phyloP scores from a whole-genome alignment of 2,888 invertebrate species.

The Pristionchus maxplancki region DNA sequence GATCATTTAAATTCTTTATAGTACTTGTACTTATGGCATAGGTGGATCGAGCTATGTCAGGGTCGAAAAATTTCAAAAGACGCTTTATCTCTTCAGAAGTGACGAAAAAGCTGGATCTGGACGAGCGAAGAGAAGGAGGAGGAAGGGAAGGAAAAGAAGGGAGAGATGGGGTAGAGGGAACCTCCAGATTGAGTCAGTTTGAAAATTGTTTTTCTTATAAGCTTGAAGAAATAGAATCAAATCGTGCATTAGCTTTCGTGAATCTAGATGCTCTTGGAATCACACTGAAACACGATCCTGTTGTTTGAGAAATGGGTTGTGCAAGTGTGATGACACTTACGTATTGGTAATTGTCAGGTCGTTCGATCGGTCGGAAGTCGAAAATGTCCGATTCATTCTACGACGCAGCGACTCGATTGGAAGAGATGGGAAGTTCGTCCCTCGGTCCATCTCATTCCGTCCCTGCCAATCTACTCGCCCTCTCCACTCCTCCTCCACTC shows the following conservation, averaged over 20 bases:
- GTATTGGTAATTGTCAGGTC: slow-evolving; percentile 18
- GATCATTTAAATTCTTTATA: background rate
- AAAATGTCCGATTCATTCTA: slow-evolving; percentile 64
- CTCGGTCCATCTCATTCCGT: slow-evolving; percentile 34
- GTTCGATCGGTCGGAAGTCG: slow-evolving; percentile 66
- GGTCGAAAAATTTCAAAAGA: background rate
- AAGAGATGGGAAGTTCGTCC: slow-evolving; percentile 22
- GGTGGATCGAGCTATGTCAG: background rate
- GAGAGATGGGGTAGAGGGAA: background rate
- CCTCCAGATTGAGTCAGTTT: slow-evolving; percentile 10
- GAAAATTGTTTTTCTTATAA: background rate
- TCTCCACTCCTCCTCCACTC: background rate
- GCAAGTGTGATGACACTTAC: too few species aligned
- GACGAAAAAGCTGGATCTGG: slow-evolving; percentile 48
- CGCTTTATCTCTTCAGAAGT: slow-evolving; percentile 21
- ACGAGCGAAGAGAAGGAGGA: slow-evolving; percentile 39
- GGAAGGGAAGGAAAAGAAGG: background rate
- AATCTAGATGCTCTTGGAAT: too few species aligned
- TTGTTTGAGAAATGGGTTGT: too few species aligned
- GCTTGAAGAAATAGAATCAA: background rate
- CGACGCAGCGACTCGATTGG: slow-evolving; percentile 56
- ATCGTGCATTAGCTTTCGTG: too few species aligned
- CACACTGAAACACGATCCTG: too few species aligned
- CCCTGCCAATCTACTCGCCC: slow-evolving; percentile 20
- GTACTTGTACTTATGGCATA: background rate